These are phyloP conservation scores for Proisotoma minuta DNA, from an alignment of 2,888 invertebrate species.

Conservation along the genomic window DNA sequence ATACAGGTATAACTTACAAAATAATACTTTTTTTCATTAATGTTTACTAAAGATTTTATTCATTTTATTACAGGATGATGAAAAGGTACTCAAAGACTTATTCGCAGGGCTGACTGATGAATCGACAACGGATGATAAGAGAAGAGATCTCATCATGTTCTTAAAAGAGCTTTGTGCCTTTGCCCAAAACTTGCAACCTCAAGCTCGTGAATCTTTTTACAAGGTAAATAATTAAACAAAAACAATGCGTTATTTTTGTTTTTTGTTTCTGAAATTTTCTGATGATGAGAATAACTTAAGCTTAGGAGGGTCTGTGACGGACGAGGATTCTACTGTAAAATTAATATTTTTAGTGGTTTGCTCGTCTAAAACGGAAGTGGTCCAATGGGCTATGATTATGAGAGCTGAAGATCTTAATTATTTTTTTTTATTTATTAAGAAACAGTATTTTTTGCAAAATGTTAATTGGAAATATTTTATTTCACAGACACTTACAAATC, in stretches of 20 bases:
- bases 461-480: constrained; percentile 5
- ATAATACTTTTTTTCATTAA: neutral
- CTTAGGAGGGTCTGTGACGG: constrained; percentile 35
- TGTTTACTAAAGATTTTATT: neutral
- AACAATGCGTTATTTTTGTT: neutral
- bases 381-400: constrained; percentile 47
- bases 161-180: constrained; percentile 99
- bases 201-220: constrained; percentile 95
- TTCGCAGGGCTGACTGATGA: constrained; percentile 89
- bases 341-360: no score
- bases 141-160: constrained; percentile 92
- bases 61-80: constrained; percentile 73
- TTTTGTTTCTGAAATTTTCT: constrained; percentile 15
- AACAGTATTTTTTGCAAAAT: neutral
- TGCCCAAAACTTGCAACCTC: constrained; percentile 95
- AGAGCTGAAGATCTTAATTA: constrained; percentile 42
- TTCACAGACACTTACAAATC: constrained; percentile 67
- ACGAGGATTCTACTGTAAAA: no score
- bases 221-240: constrained; percentile 56
- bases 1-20: constrained; percentile 59
- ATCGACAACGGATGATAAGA: constrained; percentile 73
- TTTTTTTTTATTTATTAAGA: neutral
- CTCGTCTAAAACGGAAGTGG: no score
- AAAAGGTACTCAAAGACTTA: constrained; percentile 89
- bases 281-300: constrained; percentile 40